A percentile compares a stretch with the other conserved stretches of the same genome.
phyloP scores from a whole-genome alignment of 1,140 invertebrate species.

The Drosophila lini region DNA sequence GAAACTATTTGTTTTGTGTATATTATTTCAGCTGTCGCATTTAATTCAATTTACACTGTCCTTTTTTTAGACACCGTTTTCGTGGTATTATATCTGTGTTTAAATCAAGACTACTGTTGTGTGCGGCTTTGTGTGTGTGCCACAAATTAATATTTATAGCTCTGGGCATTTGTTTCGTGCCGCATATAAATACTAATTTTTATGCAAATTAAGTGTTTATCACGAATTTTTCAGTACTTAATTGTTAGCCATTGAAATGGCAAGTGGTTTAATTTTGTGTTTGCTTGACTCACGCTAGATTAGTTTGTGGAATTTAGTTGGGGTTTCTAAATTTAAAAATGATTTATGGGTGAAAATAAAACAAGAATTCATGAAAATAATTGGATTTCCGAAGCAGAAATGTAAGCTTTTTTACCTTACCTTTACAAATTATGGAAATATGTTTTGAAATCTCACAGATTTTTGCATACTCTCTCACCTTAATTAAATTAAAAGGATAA shows the following conservation, averaged over 20 bases:
- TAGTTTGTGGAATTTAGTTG: constrained; percentile 9
- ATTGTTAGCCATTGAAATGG: constrained; percentile 18
- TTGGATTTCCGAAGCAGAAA: too few relatives aligned
- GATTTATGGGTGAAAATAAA: neutral
- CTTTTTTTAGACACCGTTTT: constrained; percentile 11
- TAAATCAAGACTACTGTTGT: constrained; percentile 17
- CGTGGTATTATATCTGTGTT: neutral
- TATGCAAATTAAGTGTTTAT: constrained; percentile 43
- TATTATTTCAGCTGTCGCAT: constrained; percentile 28
- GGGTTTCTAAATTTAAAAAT: neutral
- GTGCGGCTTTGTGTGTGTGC: constrained; percentile 21
- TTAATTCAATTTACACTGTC: constrained; percentile 45
- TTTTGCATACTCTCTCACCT: neutral
- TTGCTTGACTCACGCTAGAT: neutral
- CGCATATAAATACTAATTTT: constrained; percentile 40
- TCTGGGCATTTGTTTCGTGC: constrained; percentile 36
- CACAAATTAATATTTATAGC: constrained; percentile 48
- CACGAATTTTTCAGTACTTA: constrained; percentile 37
- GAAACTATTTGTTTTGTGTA: constrained; percentile 40
- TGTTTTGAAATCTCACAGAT: neutral
- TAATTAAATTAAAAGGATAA: neutral
- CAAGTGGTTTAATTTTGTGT: constrained; percentile 12
- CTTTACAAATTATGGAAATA: neutral
- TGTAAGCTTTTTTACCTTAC: too few relatives aligned
- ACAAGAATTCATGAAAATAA: too few relatives aligned